A percentile compares a stretch with the other conserved stretches of the same genome.
These are phyloP conservation scores for Amazona vittata DNA, from an alignment of 2,113 vertebrate species.

Conservation along the genomic window DNA sequence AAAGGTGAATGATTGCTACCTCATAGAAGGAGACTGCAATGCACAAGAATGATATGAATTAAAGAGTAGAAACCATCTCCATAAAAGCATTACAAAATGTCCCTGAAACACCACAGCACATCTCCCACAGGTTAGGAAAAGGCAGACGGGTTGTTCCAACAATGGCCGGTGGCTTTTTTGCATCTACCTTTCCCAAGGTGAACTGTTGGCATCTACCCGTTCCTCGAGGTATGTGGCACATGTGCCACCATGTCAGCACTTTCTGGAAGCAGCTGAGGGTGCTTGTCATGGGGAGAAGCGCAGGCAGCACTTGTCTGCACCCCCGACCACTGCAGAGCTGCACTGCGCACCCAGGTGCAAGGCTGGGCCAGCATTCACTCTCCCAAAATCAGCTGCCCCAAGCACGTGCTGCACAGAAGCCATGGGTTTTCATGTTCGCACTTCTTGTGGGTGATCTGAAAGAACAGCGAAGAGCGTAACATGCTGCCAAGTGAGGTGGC, in stretches of 20 bases:
- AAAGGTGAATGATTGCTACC: background rate
- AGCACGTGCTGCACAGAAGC: background rate
- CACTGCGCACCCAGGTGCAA: fast-evolving
- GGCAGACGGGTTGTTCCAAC: fast-evolving
- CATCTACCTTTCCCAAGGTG: background rate
- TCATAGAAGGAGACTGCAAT: background rate
- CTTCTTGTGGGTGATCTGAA: background rate
- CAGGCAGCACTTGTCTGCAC: fast-evolving
- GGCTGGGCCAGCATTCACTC: background rate
- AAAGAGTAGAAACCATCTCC: background rate
- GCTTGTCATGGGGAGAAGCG: fast-evolving
- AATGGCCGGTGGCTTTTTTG: background rate
- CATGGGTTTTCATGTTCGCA: fast-evolving
- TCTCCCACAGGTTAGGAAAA: fast-evolving
- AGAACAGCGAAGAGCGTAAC: background rate
- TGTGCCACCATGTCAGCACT: background rate
- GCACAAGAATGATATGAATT: background rate
- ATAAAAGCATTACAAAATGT: background rate
- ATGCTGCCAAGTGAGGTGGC: background rate
- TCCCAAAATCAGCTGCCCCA: background rate
- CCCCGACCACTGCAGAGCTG: fast-evolving
- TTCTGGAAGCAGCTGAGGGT: background rate
- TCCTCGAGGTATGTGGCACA: fast-evolving
- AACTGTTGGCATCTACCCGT: background rate
- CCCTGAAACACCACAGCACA: background rate